Conservation (phyloP, 2,797 vertebrate species). For the Protosalanx chinensis region DNA sequence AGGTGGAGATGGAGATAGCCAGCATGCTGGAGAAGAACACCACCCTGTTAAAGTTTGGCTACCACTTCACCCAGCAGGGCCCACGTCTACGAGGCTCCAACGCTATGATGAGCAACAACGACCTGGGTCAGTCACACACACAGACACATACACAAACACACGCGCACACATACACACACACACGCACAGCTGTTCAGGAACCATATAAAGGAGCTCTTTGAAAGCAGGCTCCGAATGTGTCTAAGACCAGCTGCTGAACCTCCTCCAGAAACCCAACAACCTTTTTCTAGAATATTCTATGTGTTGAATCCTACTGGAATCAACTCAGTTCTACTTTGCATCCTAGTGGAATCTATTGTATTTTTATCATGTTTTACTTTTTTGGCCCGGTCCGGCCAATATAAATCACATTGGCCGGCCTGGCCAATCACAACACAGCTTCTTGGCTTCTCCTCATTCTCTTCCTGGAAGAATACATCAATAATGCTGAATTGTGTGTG, state of each 20-base stretch:
- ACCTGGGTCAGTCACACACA: slow-evolving; percentile 82
- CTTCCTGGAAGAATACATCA: slow-evolving; percentile 63
- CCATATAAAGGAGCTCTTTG: neutral
- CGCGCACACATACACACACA: neutral
- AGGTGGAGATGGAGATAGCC: slow-evolving; percentile 99
- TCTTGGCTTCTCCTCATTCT: neutral
- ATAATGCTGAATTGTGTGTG: slow-evolving; percentile 18
- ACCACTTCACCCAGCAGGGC: slow-evolving; percentile 98
- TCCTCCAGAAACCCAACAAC: neutral
- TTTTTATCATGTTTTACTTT: too few species aligned
- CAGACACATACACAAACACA: slow-evolving; percentile 18
- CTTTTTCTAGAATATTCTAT: neutral
- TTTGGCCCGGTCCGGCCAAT: too few species aligned
- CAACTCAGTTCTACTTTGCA: neutral
- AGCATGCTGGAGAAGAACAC: slow-evolving; percentile 94
- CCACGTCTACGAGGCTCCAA: slow-evolving; percentile 92
- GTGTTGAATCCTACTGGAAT: neutral
- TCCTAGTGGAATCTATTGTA: neutral
- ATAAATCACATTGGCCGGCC: too few species aligned
- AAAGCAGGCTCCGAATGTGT: neutral
- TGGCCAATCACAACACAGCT: slow-evolving; percentile 58
- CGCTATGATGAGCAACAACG: slow-evolving; percentile 98
- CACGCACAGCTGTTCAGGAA: neutral
- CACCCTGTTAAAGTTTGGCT: slow-evolving; percentile 91
- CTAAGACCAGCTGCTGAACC: neutral